A percentile compares a stretch with the other conserved stretches of the same genome.
Conservation (phyloP, 2,888 invertebrate genomes). For the Apamea crenata region DNA sequence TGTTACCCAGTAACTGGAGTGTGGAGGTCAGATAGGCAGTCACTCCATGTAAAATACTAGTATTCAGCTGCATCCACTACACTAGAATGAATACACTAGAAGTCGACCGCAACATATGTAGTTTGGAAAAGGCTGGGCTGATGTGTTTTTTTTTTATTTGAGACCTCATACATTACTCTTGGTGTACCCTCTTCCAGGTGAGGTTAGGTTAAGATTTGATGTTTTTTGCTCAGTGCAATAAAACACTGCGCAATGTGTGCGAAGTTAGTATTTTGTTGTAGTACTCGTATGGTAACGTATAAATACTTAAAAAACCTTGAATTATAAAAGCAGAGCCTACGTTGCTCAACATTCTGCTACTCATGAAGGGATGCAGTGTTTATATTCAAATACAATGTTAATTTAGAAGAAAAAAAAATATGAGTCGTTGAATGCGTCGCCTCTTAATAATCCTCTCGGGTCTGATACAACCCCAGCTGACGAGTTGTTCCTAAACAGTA, state of each 20-base stretch:
- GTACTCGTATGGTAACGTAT: background rate
- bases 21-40: no score
- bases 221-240: background rate
- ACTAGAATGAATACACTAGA: no score
- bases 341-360: background rate
- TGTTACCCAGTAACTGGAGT: no score
- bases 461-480: conserved; percentile 6
- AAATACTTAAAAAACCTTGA: background rate
- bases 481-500: conserved; percentile 19
- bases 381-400: background rate
- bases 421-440: background rate
- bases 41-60: background rate
- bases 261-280: background rate
- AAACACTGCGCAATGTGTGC: background rate
- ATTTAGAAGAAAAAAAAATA: background rate
- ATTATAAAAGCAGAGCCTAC: background rate
- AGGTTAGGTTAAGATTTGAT: background rate
- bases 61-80: background rate
- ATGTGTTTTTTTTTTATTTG: background rate
- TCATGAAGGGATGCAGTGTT: background rate
- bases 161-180: background rate
- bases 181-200: no score
- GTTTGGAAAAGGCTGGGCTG: background rate
- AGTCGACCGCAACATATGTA: fast-evolving
- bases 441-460: conserved; percentile 8